Evolutionary conservation across 2,113 vertebrate genomes (phyloP).

Genomic region (Cyprinodon variegatus): DNA sequence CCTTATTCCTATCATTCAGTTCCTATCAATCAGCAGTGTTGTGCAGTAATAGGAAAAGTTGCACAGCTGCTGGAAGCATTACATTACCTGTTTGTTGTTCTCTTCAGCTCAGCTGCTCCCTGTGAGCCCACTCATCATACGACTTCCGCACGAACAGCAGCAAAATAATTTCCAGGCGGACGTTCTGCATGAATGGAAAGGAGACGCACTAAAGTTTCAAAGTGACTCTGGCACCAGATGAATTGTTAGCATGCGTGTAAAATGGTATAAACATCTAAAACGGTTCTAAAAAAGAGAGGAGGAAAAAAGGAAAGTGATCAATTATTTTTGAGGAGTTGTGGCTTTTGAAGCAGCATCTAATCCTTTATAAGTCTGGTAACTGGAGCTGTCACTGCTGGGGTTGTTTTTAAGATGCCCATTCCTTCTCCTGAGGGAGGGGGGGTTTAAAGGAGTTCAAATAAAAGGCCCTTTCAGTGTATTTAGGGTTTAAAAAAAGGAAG

Average conservation of each 20-base stretch:
- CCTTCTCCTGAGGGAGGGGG: constrained; percentile 84
- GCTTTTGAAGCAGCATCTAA: constrained; percentile 1
- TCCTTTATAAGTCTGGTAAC: constrained; percentile 81
- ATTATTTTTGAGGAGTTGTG: constrained; percentile 8
- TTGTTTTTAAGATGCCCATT: constrained; percentile 82
- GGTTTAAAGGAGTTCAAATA: constrained; percentile 90
- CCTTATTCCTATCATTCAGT: no score
- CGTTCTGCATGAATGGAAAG: constrained; percentile 4
- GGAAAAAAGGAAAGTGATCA: constrained; percentile 3
- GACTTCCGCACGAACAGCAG: constrained; percentile 33
- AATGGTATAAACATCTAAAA: neutral
- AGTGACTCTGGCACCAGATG: neutral
- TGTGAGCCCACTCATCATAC: constrained; percentile 52
- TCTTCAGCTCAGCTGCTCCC: constrained; percentile 47
- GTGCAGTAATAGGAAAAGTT: constrained; percentile 2
- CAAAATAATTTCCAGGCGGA: constrained; percentile 36
- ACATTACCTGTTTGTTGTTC: constrained; percentile 68
- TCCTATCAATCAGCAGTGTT: neutral
- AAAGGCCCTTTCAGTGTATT: constrained; percentile 82
- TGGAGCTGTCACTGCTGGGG: constrained; percentile 79
- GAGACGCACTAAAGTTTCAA: neutral
- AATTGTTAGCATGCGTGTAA: neutral
- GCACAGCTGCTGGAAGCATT: constrained; percentile 74
- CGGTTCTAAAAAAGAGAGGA: neutral
- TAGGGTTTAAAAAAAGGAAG: constrained; percentile 80